Conservation (phyloP, 2,797 vertebrate genomes). For the Linurgus olivaceus region DNA sequence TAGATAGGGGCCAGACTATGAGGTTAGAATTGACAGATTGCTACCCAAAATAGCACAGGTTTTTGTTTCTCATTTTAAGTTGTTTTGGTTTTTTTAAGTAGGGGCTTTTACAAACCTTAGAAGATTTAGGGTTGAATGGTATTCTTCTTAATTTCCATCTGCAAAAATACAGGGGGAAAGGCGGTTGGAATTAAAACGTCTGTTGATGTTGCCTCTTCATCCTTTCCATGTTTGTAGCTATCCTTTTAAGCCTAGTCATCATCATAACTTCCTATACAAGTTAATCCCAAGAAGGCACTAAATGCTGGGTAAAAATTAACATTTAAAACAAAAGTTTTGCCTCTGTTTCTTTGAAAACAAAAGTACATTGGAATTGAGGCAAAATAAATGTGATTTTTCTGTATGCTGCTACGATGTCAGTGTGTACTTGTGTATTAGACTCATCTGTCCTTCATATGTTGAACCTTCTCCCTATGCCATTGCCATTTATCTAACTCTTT, state of each 20-base stretch:
- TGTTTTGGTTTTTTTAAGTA: background rate
- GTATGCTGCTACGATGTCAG: background rate
- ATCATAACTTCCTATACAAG: background rate
- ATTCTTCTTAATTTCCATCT: background rate
- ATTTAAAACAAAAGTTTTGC: background rate
- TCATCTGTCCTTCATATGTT: conserved; percentile 25
- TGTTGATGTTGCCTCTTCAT: background rate
- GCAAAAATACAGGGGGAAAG: background rate
- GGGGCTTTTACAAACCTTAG: background rate
- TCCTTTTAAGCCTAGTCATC: background rate
- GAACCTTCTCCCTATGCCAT: background rate
- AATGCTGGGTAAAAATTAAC: background rate
- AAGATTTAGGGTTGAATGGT: background rate
- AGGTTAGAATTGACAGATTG: background rate
- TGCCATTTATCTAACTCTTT: conserved; percentile 47
- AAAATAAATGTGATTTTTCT: background rate
- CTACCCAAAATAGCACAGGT: background rate
- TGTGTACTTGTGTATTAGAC: background rate
- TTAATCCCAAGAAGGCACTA: background rate
- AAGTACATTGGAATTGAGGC: background rate
- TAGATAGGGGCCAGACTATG: background rate
- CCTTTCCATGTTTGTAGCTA: background rate
- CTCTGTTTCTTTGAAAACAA: background rate
- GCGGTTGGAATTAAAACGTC: background rate
- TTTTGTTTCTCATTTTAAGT: background rate